Evolutionary conservation across 2,797 vertebrate species (phyloP), one percentile per base, ranked within the genome.

Genomic region (Masticophis lateralis): DNA sequence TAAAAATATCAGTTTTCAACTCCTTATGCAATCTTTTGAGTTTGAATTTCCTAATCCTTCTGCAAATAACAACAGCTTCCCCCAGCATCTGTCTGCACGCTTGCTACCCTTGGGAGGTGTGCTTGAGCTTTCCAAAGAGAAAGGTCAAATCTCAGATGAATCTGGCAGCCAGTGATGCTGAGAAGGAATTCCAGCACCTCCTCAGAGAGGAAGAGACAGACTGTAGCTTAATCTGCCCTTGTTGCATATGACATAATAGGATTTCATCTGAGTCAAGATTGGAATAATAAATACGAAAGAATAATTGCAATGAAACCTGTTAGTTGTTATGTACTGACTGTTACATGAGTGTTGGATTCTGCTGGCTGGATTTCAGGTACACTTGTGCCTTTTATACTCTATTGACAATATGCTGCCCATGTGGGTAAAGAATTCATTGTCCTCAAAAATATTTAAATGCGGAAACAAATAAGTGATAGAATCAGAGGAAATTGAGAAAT

Each of bases 1-100:
- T 79, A 74, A 74, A 61, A 92, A 92, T 60, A 59, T 90, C 91
- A 27, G 32, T 87, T 87, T 74, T 91, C 74, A 86, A 56, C 20
- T 74, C 53, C 37, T 92, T 92, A 56, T 32, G n/a, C 86, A 92
- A 88, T 56, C 3, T 63, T 51, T 61, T 37, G 32, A 74, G n/a
- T 32, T 51, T 47, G 87, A 86, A 57, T 91, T 51, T 27, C 83
- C 63, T 79, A 56, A 88, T 74, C 88, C 16, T 90, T 92, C 56
- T 87, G 53, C 91, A 87, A 92, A 90, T 86, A 92, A 88, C 18
- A 10, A 32, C 74, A 55, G 61, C 92, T 10, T 55, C 43, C 18
- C 55, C 28, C n/a, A 14, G 9, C 14, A 18, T 79, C 13, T 59
- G 55, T 14, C 27, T 61, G 63, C 10, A 16, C 16, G 66, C 11